These are phyloP conservation scores for Caracal caracal DNA, from an alignment of 2,113 vertebrate species.

Conservation along the genomic window DNA sequence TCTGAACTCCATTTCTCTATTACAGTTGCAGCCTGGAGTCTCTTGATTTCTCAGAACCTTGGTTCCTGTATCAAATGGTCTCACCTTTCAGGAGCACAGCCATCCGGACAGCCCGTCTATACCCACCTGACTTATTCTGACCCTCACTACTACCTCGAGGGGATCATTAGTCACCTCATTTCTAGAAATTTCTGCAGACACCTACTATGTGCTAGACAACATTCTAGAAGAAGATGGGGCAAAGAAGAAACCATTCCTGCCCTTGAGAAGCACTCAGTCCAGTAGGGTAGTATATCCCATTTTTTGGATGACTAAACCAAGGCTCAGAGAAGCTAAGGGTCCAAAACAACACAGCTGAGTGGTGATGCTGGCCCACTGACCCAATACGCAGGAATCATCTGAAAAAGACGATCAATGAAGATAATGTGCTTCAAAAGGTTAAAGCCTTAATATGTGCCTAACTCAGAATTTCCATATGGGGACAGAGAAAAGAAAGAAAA, in stretches of 20 bases:
- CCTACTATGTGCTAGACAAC: not conserved
- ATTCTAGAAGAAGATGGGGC: not conserved
- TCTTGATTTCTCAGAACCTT: not conserved
- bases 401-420: not conserved
- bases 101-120: not conserved
- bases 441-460: not conserved
- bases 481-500: not conserved
- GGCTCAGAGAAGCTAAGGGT: not conserved
- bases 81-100: not conserved
- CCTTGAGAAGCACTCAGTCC: not conserved
- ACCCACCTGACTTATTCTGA: not conserved
- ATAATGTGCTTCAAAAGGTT: not conserved
- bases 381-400: not conserved
- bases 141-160: not conserved
- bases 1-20: not conserved
- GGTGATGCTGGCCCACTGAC: not conserved
- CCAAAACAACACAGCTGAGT: not conserved
- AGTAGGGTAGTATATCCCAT: not conserved
- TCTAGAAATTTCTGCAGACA: not conserved
- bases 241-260: not conserved
- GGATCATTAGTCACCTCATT: not conserved
- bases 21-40: too few species aligned
- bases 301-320: slow-evolving; percentile 19
- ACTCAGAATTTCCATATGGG: not conserved
- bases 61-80: not conserved